Evolutionary conservation across 2,797 vertebrate species (phyloP).

Genomic region (Myiotriccus ornatus): DNA sequence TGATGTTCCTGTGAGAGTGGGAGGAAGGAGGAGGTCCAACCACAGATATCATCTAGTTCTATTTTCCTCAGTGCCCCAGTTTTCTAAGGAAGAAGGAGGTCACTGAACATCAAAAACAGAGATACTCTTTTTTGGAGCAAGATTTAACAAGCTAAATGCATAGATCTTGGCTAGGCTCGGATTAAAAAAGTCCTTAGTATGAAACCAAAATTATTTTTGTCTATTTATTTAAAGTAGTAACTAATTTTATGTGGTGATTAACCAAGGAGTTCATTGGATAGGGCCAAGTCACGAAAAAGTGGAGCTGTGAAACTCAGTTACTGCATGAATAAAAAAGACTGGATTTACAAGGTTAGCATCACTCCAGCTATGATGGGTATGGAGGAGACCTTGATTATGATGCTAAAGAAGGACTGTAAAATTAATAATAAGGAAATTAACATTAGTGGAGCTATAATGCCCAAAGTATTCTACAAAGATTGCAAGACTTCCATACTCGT

Average conservation of each 20-base stretch:
- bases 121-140: not conserved
- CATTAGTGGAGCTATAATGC: not conserved
- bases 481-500: not conserved
- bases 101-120: not conserved
- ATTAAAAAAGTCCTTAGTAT: not conserved
- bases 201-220: not conserved
- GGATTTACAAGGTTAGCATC: not conserved
- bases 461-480: not conserved
- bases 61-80: not conserved
- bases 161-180: not conserved
- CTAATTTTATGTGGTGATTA: not conserved
- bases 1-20: not conserved
- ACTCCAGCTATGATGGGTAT: not conserved
- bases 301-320: not conserved
- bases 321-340: not conserved
- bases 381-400: not conserved
- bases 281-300: not conserved
- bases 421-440: not conserved
- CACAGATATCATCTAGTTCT: not conserved
- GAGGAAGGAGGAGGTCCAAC: constrained; percentile 24
- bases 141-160: not conserved
- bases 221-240: not conserved
- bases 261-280: not conserved
- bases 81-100: not conserved
- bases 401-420: not conserved